phyloP scores from a whole-genome alignment of 1,140 invertebrate species.

The Lepidurus couesii region DNA sequence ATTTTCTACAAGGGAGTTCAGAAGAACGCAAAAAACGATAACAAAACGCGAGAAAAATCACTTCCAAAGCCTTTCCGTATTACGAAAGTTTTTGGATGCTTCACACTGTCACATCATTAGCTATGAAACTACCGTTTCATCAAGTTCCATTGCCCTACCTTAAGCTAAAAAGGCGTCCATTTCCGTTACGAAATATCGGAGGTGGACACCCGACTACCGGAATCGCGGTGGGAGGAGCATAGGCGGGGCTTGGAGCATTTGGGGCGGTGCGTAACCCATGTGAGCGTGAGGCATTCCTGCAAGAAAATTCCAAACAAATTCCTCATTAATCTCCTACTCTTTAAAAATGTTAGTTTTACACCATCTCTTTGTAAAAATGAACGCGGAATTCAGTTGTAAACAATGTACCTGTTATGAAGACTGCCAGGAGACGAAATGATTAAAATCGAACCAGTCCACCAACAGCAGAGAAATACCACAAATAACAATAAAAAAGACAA shows the following conservation, averaged over 20 bases:
- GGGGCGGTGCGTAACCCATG: not conserved
- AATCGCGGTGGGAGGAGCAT: slow-evolving; percentile 12
- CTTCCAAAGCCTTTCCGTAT: not conserved
- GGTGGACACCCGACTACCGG: not conserved
- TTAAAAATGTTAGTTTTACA: too few relatives aligned
- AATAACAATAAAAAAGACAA: slow-evolving; percentile 20
- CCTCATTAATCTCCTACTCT: not conserved
- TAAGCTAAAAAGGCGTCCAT: slow-evolving; percentile 4
- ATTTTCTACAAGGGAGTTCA: not conserved
- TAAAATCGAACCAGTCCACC: slow-evolving; percentile 21
- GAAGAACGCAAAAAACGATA: not conserved
- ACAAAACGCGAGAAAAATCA: not conserved
- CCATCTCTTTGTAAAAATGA: too few relatives aligned
- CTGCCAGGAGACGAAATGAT: not conserved
- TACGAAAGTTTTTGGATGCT: not conserved
- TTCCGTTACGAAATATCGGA: not conserved
- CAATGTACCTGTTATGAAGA: slow-evolving; percentile 11
- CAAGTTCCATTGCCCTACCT: slow-evolving; percentile 3
- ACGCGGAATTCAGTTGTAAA: not conserved
- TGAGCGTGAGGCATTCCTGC: not conserved
- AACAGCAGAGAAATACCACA: slow-evolving; percentile 22
- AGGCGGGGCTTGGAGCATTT: not conserved
- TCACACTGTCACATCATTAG: slow-evolving; percentile 15
- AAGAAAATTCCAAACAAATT: not conserved
- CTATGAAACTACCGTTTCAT: not conserved